phyloP scores from a whole-genome alignment of 2,888 invertebrate species.

The Leptogaster cylindrica region DNA sequence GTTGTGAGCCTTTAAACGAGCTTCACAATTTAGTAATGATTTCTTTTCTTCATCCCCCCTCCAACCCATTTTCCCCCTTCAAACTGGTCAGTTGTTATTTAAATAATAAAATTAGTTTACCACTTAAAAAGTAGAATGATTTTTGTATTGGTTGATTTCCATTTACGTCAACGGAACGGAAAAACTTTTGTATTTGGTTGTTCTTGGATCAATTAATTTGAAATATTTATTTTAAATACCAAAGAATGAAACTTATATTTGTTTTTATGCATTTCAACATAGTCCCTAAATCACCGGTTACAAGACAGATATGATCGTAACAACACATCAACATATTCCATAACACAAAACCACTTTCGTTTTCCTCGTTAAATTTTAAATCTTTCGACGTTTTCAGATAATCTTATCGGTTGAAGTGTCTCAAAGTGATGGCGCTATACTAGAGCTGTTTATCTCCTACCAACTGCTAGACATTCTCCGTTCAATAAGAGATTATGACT shows the following conservation, averaged over 20 bases:
- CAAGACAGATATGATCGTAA: too few species aligned
- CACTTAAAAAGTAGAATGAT: too few species aligned
- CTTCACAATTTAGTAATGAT: neutral
- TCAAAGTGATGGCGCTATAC: conserved; percentile 23
- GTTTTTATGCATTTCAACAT: too few species aligned
- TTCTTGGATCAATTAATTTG: too few species aligned
- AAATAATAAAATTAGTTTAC: too few species aligned
- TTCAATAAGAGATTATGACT: conserved; percentile 3
- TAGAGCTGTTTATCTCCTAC: neutral
- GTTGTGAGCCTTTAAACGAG: neutral
- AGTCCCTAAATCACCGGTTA: too few species aligned
- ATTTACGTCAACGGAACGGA: too few species aligned
- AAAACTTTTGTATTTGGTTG: too few species aligned
- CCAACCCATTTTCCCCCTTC: neutral
- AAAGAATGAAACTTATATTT: too few species aligned
- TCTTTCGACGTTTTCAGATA: conserved; percentile 16
- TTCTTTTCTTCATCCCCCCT: neutral
- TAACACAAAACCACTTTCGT: conserved; percentile 29
- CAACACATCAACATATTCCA: conserved; percentile 9
- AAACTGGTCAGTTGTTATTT: neutral
- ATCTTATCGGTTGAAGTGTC: conserved; percentile 27
- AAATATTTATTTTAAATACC: too few species aligned
- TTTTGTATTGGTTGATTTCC: too few species aligned
- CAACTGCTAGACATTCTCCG: conserved; percentile 1
- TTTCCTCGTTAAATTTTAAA: too few species aligned